These are phyloP conservation scores for Hemicentrotus pulcherrimus DNA, from an alignment of 35 echinoderm and acorn worm species.

Conservation along the genomic window DNA sequence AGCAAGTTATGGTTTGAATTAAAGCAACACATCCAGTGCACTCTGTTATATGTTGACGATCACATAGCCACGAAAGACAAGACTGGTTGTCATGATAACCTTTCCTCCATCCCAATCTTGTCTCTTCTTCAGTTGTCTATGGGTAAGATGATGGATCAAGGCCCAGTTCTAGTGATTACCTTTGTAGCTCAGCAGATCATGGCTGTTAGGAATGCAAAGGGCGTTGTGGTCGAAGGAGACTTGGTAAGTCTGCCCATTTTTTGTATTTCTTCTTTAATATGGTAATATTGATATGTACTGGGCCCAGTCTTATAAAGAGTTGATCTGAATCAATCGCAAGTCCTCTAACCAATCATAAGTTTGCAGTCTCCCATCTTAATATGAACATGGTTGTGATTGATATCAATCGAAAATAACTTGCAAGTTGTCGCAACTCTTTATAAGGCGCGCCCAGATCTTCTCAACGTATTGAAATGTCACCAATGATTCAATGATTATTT, in stretches of 20 bases:
- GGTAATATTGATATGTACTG: too few species aligned
- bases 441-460: too few species aligned
- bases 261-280: neutral
- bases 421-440: too few species aligned
- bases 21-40: neutral
- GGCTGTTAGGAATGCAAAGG: constrained; percentile 83
- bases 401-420: too few species aligned
- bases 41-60: neutral
- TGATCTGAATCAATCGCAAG: too few species aligned
- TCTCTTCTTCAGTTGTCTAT: constrained; percentile 72
- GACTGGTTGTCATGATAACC: neutral
- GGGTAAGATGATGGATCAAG: constrained; percentile 99
- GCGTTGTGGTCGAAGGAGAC: constrained; percentile 88
- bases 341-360: too few species aligned
- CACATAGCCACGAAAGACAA: neutral
- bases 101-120: neutral
- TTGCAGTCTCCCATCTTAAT: too few species aligned
- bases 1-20: too few species aligned
- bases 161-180: constrained; percentile 88
- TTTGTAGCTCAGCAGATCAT: constrained; percentile 94
- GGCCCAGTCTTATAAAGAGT: too few species aligned
- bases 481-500: too few species aligned
- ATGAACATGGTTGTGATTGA: too few species aligned
- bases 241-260: constrained; percentile 65
- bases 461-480: too few species aligned